These are phyloP conservation scores for Metellina segmentata DNA, from an alignment of 2,888 invertebrate species.

Conservation along the genomic window DNA sequence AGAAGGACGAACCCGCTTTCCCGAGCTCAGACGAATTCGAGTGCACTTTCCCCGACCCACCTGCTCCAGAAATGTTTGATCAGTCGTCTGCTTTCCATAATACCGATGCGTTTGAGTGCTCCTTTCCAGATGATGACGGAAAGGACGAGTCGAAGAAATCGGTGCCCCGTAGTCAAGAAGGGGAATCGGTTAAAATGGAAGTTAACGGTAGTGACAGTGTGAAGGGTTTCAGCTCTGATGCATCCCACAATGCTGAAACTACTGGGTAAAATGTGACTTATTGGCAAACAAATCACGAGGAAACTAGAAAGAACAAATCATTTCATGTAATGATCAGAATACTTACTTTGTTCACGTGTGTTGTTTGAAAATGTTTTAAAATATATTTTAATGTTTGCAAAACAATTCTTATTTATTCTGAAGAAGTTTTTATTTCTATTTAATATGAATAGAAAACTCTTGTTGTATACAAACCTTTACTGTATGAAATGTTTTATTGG, in stretches of 20 bases:
- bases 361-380: background rate
- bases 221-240: conserved; percentile 33
- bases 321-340: background rate
- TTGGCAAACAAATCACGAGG: no score
- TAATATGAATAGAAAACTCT: background rate
- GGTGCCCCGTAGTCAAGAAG: conserved; percentile 6
- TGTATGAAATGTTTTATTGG: background rate
- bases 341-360: background rate
- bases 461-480: background rate
- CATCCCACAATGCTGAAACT: conserved; percentile 50
- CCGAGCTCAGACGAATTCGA: conserved; percentile 4
- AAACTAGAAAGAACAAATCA: background rate
- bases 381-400: background rate
- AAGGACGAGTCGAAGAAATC: conserved; percentile 9
- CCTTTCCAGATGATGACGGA: conserved; percentile 44
- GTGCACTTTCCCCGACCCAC: background rate
- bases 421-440: background rate
- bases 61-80: background rate
- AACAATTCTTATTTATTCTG: background rate
- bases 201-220: conserved; percentile 48
- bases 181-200: conserved; percentile 63
- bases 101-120: conserved; percentile 66
- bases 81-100: background rate
- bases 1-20: conserved; percentile 16
- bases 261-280: conserved; percentile 52